Conservation (phyloP, 1,140 invertebrate species). For the Muscidifurax raptorellus region DNA sequence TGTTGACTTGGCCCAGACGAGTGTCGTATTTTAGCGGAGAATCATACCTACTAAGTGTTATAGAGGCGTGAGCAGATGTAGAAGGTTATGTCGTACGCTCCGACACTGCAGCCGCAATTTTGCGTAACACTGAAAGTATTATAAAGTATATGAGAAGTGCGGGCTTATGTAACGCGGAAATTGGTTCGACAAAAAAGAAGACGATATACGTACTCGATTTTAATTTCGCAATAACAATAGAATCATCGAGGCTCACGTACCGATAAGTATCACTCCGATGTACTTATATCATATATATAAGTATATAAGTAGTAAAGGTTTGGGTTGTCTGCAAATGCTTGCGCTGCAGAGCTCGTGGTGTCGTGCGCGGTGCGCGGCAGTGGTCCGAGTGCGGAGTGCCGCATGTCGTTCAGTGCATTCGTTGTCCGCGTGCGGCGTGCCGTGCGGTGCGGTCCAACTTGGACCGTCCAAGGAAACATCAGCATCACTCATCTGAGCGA, state of each 20-base stretch:
- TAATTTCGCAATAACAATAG: background rate
- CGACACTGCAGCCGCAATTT: background rate
- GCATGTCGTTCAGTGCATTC: no score
- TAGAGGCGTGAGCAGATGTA: background rate
- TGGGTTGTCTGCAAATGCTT: background rate
- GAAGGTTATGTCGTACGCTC: constrained; percentile 10
- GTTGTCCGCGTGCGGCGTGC: no score
- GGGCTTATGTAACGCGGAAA: background rate
- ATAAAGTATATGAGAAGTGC: background rate
- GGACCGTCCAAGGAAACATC: no score
- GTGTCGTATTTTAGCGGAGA: constrained; percentile 14
- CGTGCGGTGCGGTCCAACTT: no score
- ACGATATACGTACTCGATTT: background rate
- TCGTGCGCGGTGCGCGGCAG: no score
- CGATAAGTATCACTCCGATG: background rate
- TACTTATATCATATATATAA: background rate
- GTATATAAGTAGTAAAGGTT: background rate
- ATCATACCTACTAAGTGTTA: no score
- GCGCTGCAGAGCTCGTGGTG: background rate
- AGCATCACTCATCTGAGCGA: no score
- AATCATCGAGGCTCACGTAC: background rate
- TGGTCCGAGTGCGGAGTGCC: no score
- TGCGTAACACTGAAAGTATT: constrained; percentile 13
- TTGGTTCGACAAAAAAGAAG: background rate
- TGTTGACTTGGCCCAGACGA: background rate